Base-by-base conservation (phyloP, 2,113 vertebrate genomes). In the Ptilonorhynchus violaceus region DNA sequence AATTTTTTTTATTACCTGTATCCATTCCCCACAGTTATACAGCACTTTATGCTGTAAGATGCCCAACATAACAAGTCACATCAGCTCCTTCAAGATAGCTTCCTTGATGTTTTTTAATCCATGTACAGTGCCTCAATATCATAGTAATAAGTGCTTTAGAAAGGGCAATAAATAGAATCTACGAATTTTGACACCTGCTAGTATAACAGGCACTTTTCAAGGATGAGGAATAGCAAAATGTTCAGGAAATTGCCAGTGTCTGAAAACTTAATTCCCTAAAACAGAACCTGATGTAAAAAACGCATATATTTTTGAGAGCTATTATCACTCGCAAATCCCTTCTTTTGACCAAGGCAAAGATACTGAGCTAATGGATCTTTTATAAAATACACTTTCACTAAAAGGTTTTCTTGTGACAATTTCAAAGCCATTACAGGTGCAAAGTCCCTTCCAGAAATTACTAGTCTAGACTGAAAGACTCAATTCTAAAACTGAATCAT, bases 361-460 rank as follows among this genome's bases (percentile, higher is more conserved):
- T n/a, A 81, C 9, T 30, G 49, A 67, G 39, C 46, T 96, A 94
- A 95, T 81, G 90, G 63, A 73, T 93, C 56, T 85, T 93, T 91
- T 46, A 77, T 59, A 86, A 92, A 85, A 84, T 17, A 73, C 2
- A 3, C n/a, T 80, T 78, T 79, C 64, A 44, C 39, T 84, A 82
- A 80, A 74, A 79, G 74, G 42, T 47, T 85, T 91, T 35, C 72
- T 68, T 56, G 31, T 66, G 79, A 92, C 69, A 96, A 88, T 86
- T 97, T 90, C 64, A 89, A 94, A 96, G 77, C 60, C 70, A 91
- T 73, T 96, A 85, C 31, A 95, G 53, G 58, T 73, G 13, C 60
- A 77, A 88, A 91, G 58, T 76, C 10, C 0, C 21, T 94, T 62
- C 58, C n/a, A 89, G 50, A 92, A 88, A 91, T 95, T 87, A 92